Conservation (phyloP, 2,888 invertebrate species). For the Epinotia brunnichana region DNA sequence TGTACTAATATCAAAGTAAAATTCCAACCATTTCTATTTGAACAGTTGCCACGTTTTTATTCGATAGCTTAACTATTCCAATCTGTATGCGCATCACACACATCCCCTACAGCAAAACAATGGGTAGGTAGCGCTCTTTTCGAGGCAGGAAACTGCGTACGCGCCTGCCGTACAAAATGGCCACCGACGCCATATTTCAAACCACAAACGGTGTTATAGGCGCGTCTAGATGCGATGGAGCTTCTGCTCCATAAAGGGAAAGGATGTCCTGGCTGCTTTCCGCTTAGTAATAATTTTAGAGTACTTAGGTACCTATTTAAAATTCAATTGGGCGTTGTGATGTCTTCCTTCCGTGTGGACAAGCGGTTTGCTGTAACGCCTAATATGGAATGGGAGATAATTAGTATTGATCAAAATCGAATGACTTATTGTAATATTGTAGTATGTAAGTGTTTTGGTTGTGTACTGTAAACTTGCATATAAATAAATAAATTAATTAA, state of each 20-base stretch:
- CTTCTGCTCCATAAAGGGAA: constrained; percentile 71
- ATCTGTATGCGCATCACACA: constrained; percentile 73
- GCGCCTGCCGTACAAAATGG: constrained; percentile 76
- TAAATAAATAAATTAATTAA: no score
- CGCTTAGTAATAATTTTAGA: constrained; percentile 64
- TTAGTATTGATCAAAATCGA: no score
- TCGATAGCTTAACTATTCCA: constrained; percentile 64
- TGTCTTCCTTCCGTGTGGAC: constrained; percentile 59
- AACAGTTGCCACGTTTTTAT: constrained; percentile 51
- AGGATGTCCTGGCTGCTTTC: constrained; percentile 79
- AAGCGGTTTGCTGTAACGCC: constrained; percentile 24
- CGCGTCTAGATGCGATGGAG: constrained; percentile 75
- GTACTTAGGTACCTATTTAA: no score
- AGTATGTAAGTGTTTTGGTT: no score
- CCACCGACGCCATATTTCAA: constrained; percentile 65
- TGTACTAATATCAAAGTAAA: neutral
- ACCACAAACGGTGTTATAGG: constrained; percentile 66
- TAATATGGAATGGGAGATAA: constrained; percentile 1
- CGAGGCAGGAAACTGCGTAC: constrained; percentile 79
- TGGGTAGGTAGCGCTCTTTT: constrained; percentile 79
- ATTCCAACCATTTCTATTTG: constrained; percentile 36
- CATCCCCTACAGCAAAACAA: constrained; percentile 79
- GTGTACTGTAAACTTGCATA: no score
- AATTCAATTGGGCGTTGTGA: constrained; percentile 50
- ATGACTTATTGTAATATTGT: no score